phyloP scores from a whole-genome alignment of 2,888 invertebrate genomes.

The Cheilosia urbana region DNA sequence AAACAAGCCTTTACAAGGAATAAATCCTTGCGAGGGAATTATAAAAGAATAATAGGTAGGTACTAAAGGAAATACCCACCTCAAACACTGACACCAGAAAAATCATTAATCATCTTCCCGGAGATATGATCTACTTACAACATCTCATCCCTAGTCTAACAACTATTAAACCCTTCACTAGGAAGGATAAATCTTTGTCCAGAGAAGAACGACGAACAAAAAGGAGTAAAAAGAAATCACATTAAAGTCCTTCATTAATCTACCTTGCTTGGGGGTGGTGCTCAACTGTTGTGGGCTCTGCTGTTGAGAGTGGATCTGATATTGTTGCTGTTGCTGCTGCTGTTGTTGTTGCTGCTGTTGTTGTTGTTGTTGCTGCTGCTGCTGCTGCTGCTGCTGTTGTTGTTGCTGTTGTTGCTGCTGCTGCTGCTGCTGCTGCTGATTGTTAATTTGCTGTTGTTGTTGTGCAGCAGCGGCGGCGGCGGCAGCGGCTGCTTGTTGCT shows the following conservation, averaged over 20 bases:
- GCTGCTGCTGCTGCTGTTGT: slow-evolving; percentile 77
- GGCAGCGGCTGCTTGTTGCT: slow-evolving; percentile 78
- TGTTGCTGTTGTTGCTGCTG: too few species aligned
- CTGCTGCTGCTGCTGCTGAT: slow-evolving; percentile 77
- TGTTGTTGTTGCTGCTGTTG: slow-evolving; percentile 80
- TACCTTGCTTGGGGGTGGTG: slow-evolving; percentile 83
- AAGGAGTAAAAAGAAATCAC: slow-evolving; percentile 45
- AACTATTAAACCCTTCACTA: slow-evolving; percentile 74
- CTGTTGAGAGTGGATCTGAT: slow-evolving; percentile 83
- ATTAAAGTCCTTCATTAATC: slow-evolving; percentile 74
- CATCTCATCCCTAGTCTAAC: slow-evolving; percentile 73
- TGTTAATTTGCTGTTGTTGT: slow-evolving; percentile 79
- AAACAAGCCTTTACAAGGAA: slow-evolving; percentile 32
- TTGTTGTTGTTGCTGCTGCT: slow-evolving; percentile 80
- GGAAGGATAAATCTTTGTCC: slow-evolving; percentile 70
- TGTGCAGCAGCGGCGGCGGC: slow-evolving; percentile 74
- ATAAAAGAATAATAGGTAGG: slow-evolving; percentile 12
- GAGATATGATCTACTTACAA: slow-evolving; percentile 75
- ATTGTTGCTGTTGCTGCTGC: slow-evolving; percentile 80
- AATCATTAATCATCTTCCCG: slow-evolving; percentile 71
- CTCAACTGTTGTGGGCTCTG: slow-evolving; percentile 83
- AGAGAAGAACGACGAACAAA: slow-evolving; percentile 9
- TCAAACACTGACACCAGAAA: slow-evolving; percentile 61
- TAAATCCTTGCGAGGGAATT: slow-evolving; percentile 35
- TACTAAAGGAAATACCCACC: slow-evolving; percentile 36